These are phyloP conservation scores for Drosophila acutilabella DNA, from an alignment of 2,888 invertebrate species.

Conservation along the genomic window DNA sequence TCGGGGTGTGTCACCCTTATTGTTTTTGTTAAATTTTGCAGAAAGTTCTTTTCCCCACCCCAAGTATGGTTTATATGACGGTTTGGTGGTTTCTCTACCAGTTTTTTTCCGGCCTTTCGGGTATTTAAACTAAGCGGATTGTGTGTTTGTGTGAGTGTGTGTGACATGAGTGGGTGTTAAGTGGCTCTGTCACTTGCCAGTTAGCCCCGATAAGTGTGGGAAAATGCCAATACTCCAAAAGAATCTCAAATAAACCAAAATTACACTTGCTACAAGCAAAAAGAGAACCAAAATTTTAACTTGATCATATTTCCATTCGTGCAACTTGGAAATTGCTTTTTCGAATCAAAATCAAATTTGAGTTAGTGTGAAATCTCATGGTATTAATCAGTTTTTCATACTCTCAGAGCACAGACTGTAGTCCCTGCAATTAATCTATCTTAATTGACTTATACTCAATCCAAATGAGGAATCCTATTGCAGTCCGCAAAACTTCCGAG, in stretches of 20 bases:
- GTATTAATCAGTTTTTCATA: conserved; percentile 80
- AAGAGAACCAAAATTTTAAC: not conserved
- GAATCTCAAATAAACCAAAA: conserved; percentile 11
- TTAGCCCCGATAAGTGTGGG: conserved; percentile 48
- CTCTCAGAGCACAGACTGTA: conserved; percentile 18
- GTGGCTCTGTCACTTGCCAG: conserved; percentile 81
- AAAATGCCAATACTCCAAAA: conserved; percentile 25
- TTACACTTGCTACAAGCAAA: conserved; percentile 1
- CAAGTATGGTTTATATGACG: conserved; percentile 38
- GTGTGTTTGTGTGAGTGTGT: conserved; percentile 71
- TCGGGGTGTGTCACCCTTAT: conserved; percentile 63
- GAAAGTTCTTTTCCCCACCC: conserved; percentile 63
- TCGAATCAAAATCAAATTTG: conserved; percentile 55
- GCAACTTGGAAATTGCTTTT: conserved; percentile 67
- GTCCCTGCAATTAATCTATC: conserved; percentile 72
- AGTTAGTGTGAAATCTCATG: conserved; percentile 72
- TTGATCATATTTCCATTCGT: conserved; percentile 48
- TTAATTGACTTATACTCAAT: conserved; percentile 69
- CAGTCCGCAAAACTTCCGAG: conserved; percentile 38
- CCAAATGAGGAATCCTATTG: conserved; percentile 36
- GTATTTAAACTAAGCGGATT: conserved; percentile 81
- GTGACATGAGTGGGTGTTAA: conserved; percentile 82
- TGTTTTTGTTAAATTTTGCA: conserved; percentile 83
- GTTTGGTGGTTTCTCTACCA: conserved; percentile 66
- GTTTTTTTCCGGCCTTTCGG: conserved; percentile 75